These are phyloP conservation scores for Drosophila atroscutellata DNA, from an alignment of 2,888 invertebrate genomes.

Conservation along the genomic window DNA sequence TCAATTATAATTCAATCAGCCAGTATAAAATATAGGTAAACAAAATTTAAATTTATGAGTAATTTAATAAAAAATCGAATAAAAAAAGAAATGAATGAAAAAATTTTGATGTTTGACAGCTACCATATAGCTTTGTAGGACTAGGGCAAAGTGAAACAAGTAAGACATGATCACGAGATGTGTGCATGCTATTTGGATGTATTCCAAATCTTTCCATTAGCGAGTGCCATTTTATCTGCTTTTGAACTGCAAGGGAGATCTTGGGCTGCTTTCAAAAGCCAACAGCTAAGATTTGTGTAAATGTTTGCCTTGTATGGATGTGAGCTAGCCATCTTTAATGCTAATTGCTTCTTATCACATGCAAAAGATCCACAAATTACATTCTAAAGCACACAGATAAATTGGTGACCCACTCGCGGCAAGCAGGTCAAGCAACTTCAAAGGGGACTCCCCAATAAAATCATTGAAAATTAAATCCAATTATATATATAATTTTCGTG, in stretches of 20 bases:
- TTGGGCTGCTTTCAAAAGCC: conserved; percentile 14
- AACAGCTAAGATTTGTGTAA: conserved; percentile 15
- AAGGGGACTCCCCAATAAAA: conserved; percentile 30
- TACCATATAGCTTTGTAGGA: not conserved
- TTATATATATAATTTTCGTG: conserved; percentile 19
- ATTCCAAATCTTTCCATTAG: conserved; percentile 5
- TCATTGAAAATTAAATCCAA: conserved; percentile 21
- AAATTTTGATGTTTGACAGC: not conserved
- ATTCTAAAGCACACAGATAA: conserved; percentile 31
- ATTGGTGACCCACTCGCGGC: conserved; percentile 30
- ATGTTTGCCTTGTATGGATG: conserved; percentile 28
- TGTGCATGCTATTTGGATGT: conserved; percentile 3
- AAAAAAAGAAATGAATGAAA: not conserved
- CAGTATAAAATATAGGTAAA: conserved; percentile 25
- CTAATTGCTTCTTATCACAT: conserved; percentile 49
- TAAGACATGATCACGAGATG: not conserved
- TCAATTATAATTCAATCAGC: conserved; percentile 34
- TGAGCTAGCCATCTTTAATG: conserved; percentile 14
- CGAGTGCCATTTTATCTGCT: conserved; percentile 35
- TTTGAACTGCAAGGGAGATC: conserved; percentile 12
- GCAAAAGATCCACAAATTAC: conserved; percentile 16
- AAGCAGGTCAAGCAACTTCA: conserved; percentile 49
- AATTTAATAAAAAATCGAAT: not conserved
- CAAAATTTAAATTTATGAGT: conserved; percentile 14
- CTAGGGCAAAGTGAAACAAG: not conserved